A percentile compares a stretch with the other conserved stretches of the same genome.
phyloP scores from a whole-genome alignment of 1,140 invertebrate genomes.

The Drosophila ohnishii region DNA sequence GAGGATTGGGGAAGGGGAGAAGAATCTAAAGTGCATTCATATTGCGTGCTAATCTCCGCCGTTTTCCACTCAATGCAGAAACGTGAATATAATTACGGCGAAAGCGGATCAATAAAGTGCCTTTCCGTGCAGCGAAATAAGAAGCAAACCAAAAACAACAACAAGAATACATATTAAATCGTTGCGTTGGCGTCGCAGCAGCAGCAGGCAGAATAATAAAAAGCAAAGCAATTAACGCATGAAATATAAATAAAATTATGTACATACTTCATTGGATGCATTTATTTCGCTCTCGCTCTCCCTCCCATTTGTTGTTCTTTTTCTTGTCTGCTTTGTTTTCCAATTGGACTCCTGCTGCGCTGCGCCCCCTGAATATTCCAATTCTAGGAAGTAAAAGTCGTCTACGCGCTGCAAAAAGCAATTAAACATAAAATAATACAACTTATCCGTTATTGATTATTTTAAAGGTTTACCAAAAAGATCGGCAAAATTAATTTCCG shows the following conservation, averaged over 20 bases:
- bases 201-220: constrained; percentile 20
- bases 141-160: constrained; percentile 19
- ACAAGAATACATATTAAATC: constrained; percentile 24
- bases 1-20: constrained; percentile 13
- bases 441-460: constrained; percentile 17
- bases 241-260: constrained; percentile 46
- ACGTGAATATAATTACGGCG: constrained; percentile 56
- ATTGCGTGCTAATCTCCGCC: constrained; percentile 46
- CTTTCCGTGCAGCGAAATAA: constrained; percentile 34
- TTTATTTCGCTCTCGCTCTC: constrained; percentile 1
- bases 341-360: constrained; percentile 54
- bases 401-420: constrained; percentile 5
- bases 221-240: constrained; percentile 43
- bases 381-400: constrained; percentile 34
- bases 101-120: constrained; percentile 60
- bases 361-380: constrained; percentile 9
- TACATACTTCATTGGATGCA: constrained; percentile 11
- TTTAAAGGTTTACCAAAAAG: constrained; percentile 59
- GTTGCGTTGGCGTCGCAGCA: constrained; percentile 23
- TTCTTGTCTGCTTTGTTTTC: constrained; percentile 23
- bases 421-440: constrained; percentile 23
- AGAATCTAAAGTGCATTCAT: constrained; percentile 50
- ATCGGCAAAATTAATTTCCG: constrained; percentile 81
- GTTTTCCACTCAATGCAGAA: constrained; percentile 47
- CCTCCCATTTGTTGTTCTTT: constrained; percentile 4